A percentile compares a stretch with the other conserved stretches of the same genome.
phyloP scores from a whole-genome alignment of 2,888 invertebrate genomes.

The Syrista parreyssii region DNA sequence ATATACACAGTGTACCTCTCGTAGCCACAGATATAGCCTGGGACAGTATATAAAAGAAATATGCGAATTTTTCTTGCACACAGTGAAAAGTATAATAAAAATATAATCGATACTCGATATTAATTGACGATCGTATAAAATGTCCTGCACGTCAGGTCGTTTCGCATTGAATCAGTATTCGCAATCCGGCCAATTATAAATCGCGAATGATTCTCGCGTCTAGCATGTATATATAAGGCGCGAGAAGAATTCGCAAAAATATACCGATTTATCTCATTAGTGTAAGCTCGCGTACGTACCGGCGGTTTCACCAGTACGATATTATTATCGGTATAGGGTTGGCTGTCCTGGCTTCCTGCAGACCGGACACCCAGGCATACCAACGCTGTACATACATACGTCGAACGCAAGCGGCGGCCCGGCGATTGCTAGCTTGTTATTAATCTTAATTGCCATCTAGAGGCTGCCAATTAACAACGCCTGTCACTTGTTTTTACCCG shows the following conservation, averaged over 20 bases:
- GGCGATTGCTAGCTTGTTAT: constrained; percentile 56
- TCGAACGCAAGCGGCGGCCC: constrained; percentile 30
- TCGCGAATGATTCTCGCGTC: not conserved
- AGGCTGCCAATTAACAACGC: constrained; percentile 62
- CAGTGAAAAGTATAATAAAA: not conserved
- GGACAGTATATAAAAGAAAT: not conserved
- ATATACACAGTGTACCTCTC: not conserved
- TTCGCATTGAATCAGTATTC: not conserved
- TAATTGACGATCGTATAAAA: not conserved
- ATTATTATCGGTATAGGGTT: constrained; percentile 29
- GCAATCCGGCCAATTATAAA: not conserved
- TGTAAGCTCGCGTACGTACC: constrained; percentile 18
- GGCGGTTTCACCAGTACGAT: constrained; percentile 16
- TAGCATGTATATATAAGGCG: not conserved
- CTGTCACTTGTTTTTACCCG: constrained; percentile 57
- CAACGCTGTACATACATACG: constrained; percentile 4
- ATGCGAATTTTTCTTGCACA: not conserved
- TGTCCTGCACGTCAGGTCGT: not conserved
- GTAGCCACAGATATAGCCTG: not conserved
- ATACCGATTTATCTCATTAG: constrained; percentile 27
- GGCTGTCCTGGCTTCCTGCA: constrained; percentile 23
- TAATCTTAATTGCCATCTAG: constrained; percentile 64
- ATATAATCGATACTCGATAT: not conserved
- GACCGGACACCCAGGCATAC: constrained; percentile 13
- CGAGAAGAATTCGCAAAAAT: not conserved